Percentiles rank a stretch among this genome's conserved stretches.
These are phyloP conservation scores for Phocoena sinus DNA, from an alignment of 2,113 vertebrate species.

Conservation along the genomic window DNA sequence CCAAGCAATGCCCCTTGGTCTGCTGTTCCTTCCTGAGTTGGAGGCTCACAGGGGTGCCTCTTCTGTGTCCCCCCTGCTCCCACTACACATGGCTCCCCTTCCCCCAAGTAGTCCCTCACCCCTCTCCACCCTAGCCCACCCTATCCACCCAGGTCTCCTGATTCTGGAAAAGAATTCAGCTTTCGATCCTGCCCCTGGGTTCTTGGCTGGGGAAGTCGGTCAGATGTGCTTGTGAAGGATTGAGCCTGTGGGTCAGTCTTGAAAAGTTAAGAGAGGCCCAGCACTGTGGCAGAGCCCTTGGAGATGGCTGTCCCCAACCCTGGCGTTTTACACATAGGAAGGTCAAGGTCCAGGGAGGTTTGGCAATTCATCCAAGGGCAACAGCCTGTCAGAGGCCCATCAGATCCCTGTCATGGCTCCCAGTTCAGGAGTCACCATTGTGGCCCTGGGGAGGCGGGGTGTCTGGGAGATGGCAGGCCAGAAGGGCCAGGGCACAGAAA, in stretches of 20 bases:
- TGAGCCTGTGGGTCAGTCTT: rapidly evolving
- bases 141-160: neutral
- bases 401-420: neutral
- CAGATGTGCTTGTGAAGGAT: rapidly evolving
- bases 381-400: neutral
- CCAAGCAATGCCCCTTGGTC: neutral
- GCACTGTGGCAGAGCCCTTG: neutral
- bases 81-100: neutral
- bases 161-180: neutral
- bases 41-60: neutral
- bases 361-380: neutral
- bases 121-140: no score
- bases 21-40: neutral
- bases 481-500: neutral
- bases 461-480: neutral
- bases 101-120: neutral
- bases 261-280: neutral
- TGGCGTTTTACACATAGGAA: neutral
- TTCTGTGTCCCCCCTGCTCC: neutral
- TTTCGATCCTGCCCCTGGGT: neutral
- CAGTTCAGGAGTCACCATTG: neutral
- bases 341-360: neutral
- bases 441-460: neutral
- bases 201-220: neutral
- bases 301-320: neutral